A percentile compares a stretch with the other conserved stretches of the same genome.
Evolutionary conservation across 2,113 vertebrate species (phyloP).

Genomic region (Melozone crissalis): DNA sequence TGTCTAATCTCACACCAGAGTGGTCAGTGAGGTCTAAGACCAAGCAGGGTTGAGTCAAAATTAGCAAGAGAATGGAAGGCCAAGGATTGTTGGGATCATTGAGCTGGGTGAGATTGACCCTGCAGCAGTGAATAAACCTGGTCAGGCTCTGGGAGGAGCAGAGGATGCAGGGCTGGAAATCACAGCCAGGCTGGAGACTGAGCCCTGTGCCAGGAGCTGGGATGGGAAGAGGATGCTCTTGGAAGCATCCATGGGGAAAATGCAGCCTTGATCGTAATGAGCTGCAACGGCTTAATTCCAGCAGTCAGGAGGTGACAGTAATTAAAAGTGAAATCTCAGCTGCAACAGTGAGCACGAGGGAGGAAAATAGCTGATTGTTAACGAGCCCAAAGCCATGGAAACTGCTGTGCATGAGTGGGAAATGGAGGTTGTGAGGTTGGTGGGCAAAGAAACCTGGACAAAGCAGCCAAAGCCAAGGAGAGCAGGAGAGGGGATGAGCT

Average conservation of each 20-base stretch:
- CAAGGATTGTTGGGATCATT: neutral
- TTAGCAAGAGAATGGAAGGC: neutral
- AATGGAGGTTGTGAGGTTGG: neutral
- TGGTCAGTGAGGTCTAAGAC: neutral
- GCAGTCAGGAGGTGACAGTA: conserved; percentile 40
- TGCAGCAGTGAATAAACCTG: neutral
- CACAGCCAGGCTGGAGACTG: neutral
- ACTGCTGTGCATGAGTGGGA: neutral
- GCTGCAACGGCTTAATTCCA: neutral
- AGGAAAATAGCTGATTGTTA: conserved; percentile 7
- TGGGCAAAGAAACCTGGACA: neutral
- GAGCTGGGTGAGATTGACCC: neutral
- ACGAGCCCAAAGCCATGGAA: neutral
- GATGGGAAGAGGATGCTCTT: neutral
- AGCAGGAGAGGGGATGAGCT: neutral
- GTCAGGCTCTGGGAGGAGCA: neutral
- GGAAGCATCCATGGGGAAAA: neutral
- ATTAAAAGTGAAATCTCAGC: conserved; percentile 61
- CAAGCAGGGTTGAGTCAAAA: neutral
- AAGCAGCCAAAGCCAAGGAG: neutral
- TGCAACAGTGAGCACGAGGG: neutral
- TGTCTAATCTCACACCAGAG: neutral
- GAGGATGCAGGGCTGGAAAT: neutral
- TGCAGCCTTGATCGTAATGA: conserved; percentile 21
- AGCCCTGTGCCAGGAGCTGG: neutral